Evolutionary conservation across 2,797 vertebrate genomes (phyloP).

Genomic region (Pangasius mekongensis): DNA sequence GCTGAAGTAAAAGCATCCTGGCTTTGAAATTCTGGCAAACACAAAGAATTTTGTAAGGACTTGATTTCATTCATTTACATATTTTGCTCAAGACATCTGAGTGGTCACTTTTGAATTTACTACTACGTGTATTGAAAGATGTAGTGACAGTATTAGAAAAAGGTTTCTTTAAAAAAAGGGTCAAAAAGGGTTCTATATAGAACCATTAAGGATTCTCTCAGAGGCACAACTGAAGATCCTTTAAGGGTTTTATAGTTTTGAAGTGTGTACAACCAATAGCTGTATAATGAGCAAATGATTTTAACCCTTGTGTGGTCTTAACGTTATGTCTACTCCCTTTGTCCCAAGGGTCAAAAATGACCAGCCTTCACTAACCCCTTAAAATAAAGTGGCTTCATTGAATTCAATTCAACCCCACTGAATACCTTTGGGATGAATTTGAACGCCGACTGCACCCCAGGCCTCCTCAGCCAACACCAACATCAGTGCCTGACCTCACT

Average conservation of each 20-base stretch:
- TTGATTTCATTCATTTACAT: constrained; percentile 8
- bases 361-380: no score
- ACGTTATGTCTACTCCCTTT: no score
- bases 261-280: neutral
- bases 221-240: neutral
- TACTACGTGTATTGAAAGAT: neutral
- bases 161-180: neutral
- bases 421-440: neutral
- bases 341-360: no score
- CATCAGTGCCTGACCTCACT: neutral
- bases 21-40: constrained; percentile 38
- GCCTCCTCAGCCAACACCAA: neutral
- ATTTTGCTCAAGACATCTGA: neutral
- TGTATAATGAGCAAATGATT: neutral
- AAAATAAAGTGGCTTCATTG: no score
- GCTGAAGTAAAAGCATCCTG: constrained; percentile 37
- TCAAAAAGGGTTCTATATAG: neutral
- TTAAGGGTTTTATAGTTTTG: neutral
- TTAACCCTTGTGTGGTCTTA: neutral
- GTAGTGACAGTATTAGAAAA: neutral
- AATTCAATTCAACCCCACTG: neutral
- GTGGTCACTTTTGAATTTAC: neutral
- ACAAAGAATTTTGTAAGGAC: constrained; percentile 24
- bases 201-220: neutral
- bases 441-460: neutral